phyloP scores from a whole-genome alignment of 2,888 invertebrate species.

The Halictus quadricinctus region DNA sequence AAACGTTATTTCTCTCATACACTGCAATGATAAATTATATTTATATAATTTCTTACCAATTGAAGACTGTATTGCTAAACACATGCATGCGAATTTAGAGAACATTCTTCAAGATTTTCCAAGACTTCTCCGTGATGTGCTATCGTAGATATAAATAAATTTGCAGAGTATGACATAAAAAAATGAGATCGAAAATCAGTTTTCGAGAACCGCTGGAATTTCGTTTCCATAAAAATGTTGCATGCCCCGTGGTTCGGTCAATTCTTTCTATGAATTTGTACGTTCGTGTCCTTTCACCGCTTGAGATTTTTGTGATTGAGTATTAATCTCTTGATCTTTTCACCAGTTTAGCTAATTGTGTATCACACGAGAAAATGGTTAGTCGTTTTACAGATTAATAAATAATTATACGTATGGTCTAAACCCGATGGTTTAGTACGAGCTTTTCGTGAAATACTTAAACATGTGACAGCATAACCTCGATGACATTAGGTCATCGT shows the following conservation, averaged over 20 bases:
- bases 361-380: conserved; percentile 51
- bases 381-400: conserved; percentile 28
- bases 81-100: too few relatives aligned
- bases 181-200: neutral
- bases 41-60: too few relatives aligned
- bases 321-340: conserved; percentile 30
- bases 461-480: conserved; percentile 70
- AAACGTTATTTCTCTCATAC: neutral
- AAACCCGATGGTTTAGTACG: neutral
- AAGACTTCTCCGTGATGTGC: too few relatives aligned
- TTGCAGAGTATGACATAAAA: neutral
- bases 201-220: neutral
- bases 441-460: neutral
- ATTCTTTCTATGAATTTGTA: conserved; percentile 7
- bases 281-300: conserved; percentile 24
- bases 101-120: too few relatives aligned
- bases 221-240: neutral
- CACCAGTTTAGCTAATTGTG: neutral
- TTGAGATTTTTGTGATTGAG: conserved; percentile 13
- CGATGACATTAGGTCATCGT: conserved; percentile 7
- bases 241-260: neutral
- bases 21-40: neutral
- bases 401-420: neutral
- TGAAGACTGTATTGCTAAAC: too few relatives aligned
- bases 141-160: neutral